Conservation (phyloP, 2,888 invertebrate genomes). For the Sympetrum striolatum region DNA sequence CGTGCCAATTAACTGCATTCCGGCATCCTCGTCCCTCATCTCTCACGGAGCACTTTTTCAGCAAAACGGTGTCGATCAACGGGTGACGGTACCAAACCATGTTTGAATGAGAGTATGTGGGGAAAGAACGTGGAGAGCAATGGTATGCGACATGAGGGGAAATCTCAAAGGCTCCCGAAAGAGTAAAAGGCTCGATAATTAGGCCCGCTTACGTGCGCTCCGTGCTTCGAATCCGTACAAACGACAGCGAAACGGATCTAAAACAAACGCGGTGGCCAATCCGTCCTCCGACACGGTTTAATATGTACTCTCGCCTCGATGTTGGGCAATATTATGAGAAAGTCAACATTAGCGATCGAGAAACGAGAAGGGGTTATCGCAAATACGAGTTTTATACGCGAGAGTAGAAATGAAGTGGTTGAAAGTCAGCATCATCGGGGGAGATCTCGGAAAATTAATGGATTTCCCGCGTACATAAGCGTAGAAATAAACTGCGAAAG, state of each 20-base stretch:
- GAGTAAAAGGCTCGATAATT: not conserved
- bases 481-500: too few species aligned
- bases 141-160: not conserved
- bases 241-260: not conserved
- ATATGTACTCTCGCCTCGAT: not conserved
- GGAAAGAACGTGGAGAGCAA: not conserved
- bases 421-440: too few species aligned
- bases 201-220: not conserved
- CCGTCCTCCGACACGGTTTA: not conserved
- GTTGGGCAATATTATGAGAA: not conserved
- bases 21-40: not conserved
- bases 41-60: not conserved
- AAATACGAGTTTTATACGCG: not conserved
- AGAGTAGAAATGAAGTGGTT: too few species aligned
- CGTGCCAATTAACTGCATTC: not conserved
- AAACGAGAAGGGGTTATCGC: not conserved
- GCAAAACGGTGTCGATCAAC: not conserved
- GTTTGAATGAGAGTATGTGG: not conserved
- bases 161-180: not conserved
- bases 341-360: not conserved
- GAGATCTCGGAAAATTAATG: too few species aligned
- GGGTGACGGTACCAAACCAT: not conserved
- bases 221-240: not conserved
- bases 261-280: not conserved
- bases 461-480: too few species aligned